phyloP scores from a whole-genome alignment of 2,797 vertebrate genomes.

The Chanos chanos region DNA sequence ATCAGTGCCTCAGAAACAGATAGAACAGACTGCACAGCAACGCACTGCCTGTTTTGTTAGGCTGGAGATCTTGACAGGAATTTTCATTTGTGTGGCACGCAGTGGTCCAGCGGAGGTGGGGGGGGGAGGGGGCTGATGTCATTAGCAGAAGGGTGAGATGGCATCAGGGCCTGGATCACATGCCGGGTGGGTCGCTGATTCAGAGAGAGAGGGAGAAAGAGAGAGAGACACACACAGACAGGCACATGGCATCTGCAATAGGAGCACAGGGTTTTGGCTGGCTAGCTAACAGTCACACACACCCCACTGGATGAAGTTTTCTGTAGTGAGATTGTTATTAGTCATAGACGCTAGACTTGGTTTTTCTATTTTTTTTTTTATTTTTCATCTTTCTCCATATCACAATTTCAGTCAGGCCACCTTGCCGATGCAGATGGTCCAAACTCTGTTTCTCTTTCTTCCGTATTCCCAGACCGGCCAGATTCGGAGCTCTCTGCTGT shows the following conservation, averaged over 20 bases:
- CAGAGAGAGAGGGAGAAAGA: slow-evolving; percentile 84
- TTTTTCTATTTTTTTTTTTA: slow-evolving; percentile 7
- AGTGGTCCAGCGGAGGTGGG: slow-evolving; percentile 72
- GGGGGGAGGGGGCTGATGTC: slow-evolving; percentile 82
- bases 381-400: slow-evolving; percentile 42
- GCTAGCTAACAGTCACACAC: slow-evolving; percentile 50
- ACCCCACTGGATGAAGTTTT: too few species aligned
- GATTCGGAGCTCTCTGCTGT: slow-evolving; percentile 84
- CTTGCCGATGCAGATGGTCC: slow-evolving; percentile 26
- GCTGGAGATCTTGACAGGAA: slow-evolving; percentile 66
- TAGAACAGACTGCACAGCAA: too few species aligned
- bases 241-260: slow-evolving; percentile 80
- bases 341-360: too few species aligned
- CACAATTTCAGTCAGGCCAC: slow-evolving; percentile 13
- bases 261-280: slow-evolving; percentile 75
- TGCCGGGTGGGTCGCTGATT: slow-evolving; percentile 94
- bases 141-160: slow-evolving; percentile 88
- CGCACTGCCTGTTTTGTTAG: slow-evolving; percentile 52
- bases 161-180: slow-evolving; percentile 98
- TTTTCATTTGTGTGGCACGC: slow-evolving; percentile 74
- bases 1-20: too few species aligned
- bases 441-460: slow-evolving; percentile 43
- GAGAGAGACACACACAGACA: too few species aligned
- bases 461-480: slow-evolving; percentile 70
- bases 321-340: too few species aligned